phyloP scores from a whole-genome alignment of 2,113 vertebrate species.

The Crotalus viridis region DNA sequence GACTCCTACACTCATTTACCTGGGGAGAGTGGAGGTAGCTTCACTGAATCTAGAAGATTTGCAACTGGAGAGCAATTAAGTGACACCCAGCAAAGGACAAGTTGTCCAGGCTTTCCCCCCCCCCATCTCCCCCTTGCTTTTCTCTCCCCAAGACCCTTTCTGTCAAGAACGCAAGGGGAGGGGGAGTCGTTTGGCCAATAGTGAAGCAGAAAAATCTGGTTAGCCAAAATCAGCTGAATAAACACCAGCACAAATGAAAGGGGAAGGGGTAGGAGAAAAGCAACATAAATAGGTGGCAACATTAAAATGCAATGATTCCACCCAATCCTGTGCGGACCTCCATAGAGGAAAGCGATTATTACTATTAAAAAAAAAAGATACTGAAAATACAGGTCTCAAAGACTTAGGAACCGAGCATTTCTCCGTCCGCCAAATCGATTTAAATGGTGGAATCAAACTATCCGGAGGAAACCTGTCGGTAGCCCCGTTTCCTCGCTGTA shows the following conservation, averaged over 20 bases:
- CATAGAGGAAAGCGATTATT: neutral
- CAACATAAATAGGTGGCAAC: neutral
- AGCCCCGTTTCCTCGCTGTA: neutral
- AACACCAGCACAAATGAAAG: neutral
- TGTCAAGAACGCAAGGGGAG: neutral
- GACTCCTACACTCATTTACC: neutral
- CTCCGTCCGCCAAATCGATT: neutral
- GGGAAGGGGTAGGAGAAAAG: neutral
- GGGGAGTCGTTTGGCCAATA: neutral
- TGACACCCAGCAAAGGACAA: neutral
- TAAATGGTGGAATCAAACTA: neutral
- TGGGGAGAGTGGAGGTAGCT: neutral
- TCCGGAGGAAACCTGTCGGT: neutral
- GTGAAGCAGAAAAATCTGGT: neutral
- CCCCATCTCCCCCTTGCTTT: neutral
- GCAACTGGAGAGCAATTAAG: neutral
- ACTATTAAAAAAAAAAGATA: neutral
- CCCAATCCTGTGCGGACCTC: neutral
- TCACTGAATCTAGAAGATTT: neutral
- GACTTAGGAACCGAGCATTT: neutral
- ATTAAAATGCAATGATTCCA: neutral
- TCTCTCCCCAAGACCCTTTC: neutral
- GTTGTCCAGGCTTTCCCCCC: neutral
- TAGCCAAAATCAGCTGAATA: conserved; percentile 19
- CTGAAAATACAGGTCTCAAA: neutral